Percentiles rank a stretch among this genome's conserved stretches.
Conservation (phyloP, 2,113 vertebrate genomes). For the Spea multiplicata region DNA sequence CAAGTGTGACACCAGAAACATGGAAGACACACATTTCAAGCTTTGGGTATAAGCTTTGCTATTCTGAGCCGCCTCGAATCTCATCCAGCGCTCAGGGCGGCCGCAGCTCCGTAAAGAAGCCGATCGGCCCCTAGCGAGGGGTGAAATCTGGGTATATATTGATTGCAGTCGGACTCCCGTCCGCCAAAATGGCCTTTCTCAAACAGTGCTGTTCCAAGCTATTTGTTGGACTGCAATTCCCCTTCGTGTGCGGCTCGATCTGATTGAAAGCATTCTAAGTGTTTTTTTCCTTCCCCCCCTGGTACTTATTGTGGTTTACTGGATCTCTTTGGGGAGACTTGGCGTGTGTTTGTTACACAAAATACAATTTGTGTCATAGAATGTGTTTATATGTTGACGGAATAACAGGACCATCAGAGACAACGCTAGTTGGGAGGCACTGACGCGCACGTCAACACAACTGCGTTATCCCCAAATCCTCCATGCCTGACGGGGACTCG, state of each 20-base stretch:
- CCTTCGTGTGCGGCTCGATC: neutral
- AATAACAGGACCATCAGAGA: too few relatives aligned
- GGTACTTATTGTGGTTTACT: too few relatives aligned
- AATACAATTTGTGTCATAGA: too few relatives aligned
- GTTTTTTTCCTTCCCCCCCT: too few relatives aligned
- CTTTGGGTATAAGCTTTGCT: neutral
- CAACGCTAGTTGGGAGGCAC: too few relatives aligned
- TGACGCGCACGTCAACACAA: too few relatives aligned
- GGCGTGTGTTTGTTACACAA: too few relatives aligned
- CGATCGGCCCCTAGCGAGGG: neutral
- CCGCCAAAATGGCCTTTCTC: neutral
- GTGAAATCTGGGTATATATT: conserved; percentile 29
- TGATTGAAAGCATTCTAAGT: too few relatives aligned
- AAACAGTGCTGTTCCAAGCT: neutral
- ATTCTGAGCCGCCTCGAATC: neutral
- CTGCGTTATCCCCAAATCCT: too few relatives aligned
- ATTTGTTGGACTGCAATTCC: neutral
- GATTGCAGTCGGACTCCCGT: conserved; percentile 20
- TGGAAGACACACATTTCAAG: neutral
- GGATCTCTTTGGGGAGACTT: too few relatives aligned
- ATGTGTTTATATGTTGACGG: too few relatives aligned
- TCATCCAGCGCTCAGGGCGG: neutral
- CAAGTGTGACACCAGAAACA: conserved; percentile 55
- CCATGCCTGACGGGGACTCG: too few relatives aligned
- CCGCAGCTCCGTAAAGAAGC: neutral